phyloP scores from a whole-genome alignment of 2,113 vertebrate species.

The Microcebus griseorufus region DNA sequence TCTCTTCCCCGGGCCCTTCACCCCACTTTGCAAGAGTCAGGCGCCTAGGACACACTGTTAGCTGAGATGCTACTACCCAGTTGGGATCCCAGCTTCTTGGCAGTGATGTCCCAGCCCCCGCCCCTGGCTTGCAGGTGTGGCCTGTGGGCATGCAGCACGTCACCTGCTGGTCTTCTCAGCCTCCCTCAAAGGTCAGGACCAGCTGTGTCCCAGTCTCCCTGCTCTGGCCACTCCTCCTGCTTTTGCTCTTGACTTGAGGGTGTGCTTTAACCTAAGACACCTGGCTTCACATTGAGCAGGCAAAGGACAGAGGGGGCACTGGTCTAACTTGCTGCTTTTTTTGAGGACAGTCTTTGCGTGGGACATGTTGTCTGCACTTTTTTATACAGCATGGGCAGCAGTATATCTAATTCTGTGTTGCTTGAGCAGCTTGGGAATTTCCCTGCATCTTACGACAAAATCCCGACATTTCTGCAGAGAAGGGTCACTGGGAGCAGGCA shows the following conservation, averaged over 20 bases:
- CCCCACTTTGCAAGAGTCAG: not conserved
- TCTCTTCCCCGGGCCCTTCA: not conserved
- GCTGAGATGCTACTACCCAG: not conserved
- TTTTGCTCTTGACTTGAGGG: not conserved
- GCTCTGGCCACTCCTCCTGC: not conserved
- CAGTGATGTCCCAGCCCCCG: not conserved
- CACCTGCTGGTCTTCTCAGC: not conserved
- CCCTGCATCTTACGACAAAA: not conserved
- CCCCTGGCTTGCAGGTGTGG: not conserved
- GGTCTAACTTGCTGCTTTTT: not conserved
- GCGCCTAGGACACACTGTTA: not conserved
- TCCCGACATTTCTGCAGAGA: not conserved
- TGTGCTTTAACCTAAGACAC: not conserved
- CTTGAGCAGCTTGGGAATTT: not conserved
- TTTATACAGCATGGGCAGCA: not conserved
- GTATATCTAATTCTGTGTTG: not conserved
- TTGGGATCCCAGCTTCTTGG: not conserved
- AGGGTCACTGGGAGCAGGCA: not conserved
- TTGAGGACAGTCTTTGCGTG: not conserved
- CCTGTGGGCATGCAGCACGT: fast-evolving
- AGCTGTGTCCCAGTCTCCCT: not conserved
- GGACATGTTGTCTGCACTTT: not conserved
- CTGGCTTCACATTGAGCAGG: not conserved
- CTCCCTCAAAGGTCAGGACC: not conserved
- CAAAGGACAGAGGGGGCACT: not conserved